Conservation (phyloP, 1,140 invertebrate genomes). For the Hirudo medicinalis region DNA sequence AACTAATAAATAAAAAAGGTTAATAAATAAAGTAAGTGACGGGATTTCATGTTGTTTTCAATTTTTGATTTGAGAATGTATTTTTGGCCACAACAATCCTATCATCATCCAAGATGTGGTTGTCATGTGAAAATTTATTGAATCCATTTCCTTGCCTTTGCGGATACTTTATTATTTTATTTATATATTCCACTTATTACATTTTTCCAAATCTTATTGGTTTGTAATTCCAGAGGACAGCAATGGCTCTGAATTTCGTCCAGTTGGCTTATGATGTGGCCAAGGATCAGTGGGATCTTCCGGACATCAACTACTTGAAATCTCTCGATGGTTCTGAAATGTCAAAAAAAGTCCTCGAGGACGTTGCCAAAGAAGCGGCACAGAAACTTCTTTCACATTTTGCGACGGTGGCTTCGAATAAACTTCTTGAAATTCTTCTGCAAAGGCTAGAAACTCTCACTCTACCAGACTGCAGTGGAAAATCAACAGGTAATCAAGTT, state of each 20-base stretch:
- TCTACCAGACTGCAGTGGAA: constrained; percentile 10
- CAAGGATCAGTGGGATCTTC: constrained; percentile 9
- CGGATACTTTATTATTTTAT: no score
- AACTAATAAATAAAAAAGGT: no score
- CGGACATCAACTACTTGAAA: constrained; percentile 8
- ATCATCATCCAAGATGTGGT: no score
- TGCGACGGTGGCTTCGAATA: constrained; percentile 6
- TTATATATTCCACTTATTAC: no score
- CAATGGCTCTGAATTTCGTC: constrained; percentile 1
- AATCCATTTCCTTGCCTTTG: no score
- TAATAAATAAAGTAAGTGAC: no score
- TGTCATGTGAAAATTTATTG: no score
- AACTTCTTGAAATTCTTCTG: constrained; percentile 14
- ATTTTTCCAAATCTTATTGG: no score
- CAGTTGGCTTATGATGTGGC: not conserved
- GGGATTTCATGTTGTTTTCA: no score
- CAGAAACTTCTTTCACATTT: constrained; percentile 8
- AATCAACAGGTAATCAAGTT: not conserved
- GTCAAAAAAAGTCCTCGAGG: constrained; percentile 1
- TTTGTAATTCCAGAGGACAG: no score
- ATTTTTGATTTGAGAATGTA: no score
- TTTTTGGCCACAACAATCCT: no score
- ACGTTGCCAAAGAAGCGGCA: constrained; percentile 11
- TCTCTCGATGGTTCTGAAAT: constrained; percentile 10
- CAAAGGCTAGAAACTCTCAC: constrained; percentile 6